These are phyloP conservation scores for Capitulum mitella DNA, from an alignment of 2,888 invertebrate genomes.

Conservation along the genomic window DNA sequence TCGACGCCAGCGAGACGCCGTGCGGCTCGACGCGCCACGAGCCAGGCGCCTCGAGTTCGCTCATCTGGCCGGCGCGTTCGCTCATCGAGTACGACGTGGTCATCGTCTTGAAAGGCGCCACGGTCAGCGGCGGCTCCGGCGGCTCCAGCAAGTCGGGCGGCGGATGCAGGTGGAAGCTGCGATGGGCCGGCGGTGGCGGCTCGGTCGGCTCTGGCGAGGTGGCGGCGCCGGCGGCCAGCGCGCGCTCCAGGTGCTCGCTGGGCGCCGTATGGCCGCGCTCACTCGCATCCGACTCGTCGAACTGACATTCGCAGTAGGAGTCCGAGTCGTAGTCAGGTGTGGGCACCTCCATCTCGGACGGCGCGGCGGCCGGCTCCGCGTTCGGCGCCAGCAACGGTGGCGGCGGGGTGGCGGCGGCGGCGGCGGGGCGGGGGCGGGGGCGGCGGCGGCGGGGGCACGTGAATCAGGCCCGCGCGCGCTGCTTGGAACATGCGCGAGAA, in stretches of 20 bases:
- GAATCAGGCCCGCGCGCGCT: conserved; percentile 23
- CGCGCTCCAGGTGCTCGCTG: conserved; percentile 4
- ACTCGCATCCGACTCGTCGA: conserved; percentile 1
- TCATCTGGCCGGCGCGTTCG: conserved; percentile 1
- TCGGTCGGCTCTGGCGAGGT: no score
- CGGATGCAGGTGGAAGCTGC: conserved; percentile 4
- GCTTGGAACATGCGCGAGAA: conserved; percentile 34
- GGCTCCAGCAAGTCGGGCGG: neutral
- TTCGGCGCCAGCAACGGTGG: neutral
- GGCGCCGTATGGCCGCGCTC: neutral
- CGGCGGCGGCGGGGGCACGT: neutral
- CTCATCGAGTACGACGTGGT: neutral
- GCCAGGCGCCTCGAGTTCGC: conserved; percentile 8
- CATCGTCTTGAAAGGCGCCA: neutral
- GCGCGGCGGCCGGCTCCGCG: neutral
- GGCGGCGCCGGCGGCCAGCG: neutral
- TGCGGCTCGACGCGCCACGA: conserved; percentile 11
- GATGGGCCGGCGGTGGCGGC: no score
- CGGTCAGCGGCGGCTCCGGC: neutral
- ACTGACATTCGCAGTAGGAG: conserved; percentile 23
- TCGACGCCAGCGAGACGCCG: neutral
- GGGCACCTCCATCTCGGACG: conserved; percentile 20
- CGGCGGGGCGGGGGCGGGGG: neutral
- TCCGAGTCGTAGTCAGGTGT: conserved; percentile 27
- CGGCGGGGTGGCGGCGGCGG: neutral